Base-by-base conservation (phyloP, 2,888 invertebrate genomes). In the Dyspetes luteomarginatus region DNA sequence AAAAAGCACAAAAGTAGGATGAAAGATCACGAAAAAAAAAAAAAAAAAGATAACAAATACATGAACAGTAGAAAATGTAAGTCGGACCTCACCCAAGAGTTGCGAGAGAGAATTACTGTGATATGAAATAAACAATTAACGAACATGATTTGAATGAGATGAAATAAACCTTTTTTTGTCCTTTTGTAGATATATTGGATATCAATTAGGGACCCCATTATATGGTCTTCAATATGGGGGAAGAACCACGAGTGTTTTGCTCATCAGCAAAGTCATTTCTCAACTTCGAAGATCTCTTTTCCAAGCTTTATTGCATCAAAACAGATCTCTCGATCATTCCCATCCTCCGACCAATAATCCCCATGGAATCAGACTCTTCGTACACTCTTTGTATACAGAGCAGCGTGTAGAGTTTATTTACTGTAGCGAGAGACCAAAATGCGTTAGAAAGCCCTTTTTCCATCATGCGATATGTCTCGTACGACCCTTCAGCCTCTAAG, bases 251-350 rank as follows among this genome's bases (percentile, higher is more conserved):
- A 85, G 83, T 82, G 78, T 82, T 74, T 55, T 43, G 50, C 78
- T 41, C 64, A 65, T 43, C 30, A 67, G 50, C 58, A 72, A 73
- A 48, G 43, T 56, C 48, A 58, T 28, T 56, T 30, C 58, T 48
- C 65, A 41, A 43, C 22, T 41, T 12, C 68, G 30, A 58, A 43
- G 43, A 75, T 73, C 24, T 72, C 68, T 79, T 78, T 52, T 76
- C 67, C 85, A 82, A 84, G 86, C 84, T 86, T 86, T 86, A 86
- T 87, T 85, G 76, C 82, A 74, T 80, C 78, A 84, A 87, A 87
- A 86, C 84, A 84, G 73, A 48, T 15, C 17, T 22, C 12, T 24
- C 82, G 82, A 83, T 78, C 78, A 81, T 73, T 50, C 81, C 55
- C 55, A 26, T 36, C 52, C n/a, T n/a, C n/a, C n/a, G n/a, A n/a